Evolutionary conservation across 2,797 vertebrate species (phyloP), one percentile per base, ranked within the genome.

Genomic region (Ataeniobius toweri): DNA sequence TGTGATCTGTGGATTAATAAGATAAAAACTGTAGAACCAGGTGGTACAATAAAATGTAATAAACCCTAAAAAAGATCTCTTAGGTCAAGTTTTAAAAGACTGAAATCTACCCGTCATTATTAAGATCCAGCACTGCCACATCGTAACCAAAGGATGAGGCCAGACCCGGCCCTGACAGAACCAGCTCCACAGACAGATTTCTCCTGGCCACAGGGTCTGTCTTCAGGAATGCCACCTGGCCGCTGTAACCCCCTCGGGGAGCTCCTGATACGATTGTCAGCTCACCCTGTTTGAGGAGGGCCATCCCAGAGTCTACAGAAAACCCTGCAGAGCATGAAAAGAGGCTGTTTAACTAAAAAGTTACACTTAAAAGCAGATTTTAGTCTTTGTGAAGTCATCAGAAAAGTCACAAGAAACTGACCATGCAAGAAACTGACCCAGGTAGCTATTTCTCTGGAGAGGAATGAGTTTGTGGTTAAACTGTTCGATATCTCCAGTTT

Each of bases 111-210:
- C 96, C 95, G 3, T 99, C 98, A 71, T 83, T 91, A 71, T 99
- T 98, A 80, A 98, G 94, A 90, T 99, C 98, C 80, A 96, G 96
- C 80, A 98, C 97, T 4, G 97, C 91, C 80, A 99, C 93, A 6
- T 98, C 97, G 9, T 98, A 98, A 82, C 97, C 98, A 41, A 99
- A 99, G 0, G 98, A 99, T 26, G 98, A 99, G n/a, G 97, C 98
- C 90, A 99, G 91, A 0, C 96, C 97, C 48, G 96, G 97, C 55
- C 96, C 97, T 58, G 96, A 96, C 85, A 99, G 96, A 76, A 97
- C 91, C 31, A 97, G 82, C 82, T 96, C 96, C 0, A 96, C 90
- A 2, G 76, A 80, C 2, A 95, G 44, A 82, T 67, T 89, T 24
- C 69, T 86, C 58, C 89, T 86, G 41, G 89, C 83, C 7, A 50